Evolutionary conservation across 2,113 vertebrate genomes (phyloP).

Genomic region (Gymnobelideus leadbeateri): DNA sequence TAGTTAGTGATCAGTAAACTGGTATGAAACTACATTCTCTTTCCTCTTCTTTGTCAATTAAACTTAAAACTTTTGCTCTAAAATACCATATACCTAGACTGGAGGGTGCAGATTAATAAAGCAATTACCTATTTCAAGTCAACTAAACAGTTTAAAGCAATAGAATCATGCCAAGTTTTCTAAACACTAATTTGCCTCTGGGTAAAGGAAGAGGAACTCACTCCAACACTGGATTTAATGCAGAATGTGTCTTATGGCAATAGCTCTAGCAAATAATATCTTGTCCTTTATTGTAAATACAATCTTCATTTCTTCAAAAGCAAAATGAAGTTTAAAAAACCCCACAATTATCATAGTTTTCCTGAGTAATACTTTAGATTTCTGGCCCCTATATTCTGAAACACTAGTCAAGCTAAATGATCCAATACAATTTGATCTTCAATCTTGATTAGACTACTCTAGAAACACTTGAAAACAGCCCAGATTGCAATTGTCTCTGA

Average conservation of each 20-base stretch:
- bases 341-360: neutral
- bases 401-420: neutral
- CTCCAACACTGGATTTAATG: conserved; percentile 4
- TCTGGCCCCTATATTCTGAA: neutral
- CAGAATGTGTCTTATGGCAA: neutral
- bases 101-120: neutral
- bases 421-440: neutral
- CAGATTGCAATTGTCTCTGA: neutral
- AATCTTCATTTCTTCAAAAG: neutral
- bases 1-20: neutral
- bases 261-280: neutral
- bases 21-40: neutral
- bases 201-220: neutral
- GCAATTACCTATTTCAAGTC: neutral
- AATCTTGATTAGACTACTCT: neutral
- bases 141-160: conserved; percentile 25
- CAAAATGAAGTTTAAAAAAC: neutral
- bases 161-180: neutral
- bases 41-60: neutral
- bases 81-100: neutral
- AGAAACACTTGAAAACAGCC: neutral
- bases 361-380: neutral
- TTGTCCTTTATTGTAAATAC: neutral
- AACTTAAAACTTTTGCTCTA: neutral
- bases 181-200: neutral